phyloP scores from a whole-genome alignment of 2,797 vertebrate genomes.

The Crenuchus spilurus region DNA sequence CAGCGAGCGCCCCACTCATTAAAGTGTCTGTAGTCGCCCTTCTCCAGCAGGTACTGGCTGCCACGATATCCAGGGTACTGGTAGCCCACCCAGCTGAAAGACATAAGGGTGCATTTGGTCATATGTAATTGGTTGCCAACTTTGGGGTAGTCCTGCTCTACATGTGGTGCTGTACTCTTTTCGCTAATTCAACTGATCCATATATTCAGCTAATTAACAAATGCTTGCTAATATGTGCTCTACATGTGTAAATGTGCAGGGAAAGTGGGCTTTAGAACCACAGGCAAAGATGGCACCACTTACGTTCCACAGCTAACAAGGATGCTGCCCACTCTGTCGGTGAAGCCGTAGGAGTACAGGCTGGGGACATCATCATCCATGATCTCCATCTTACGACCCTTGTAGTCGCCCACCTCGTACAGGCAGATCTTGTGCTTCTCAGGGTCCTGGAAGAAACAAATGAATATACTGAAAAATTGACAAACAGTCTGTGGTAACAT shows the following conservation, averaged over 20 bases:
- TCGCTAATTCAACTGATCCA: no score
- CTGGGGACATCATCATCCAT: constrained; percentile 85
- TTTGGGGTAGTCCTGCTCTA: no score
- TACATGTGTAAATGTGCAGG: no score
- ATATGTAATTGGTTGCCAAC: background rate
- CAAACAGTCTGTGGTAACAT: no score
- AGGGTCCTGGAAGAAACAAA: constrained; percentile 81
- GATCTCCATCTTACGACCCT: constrained; percentile 88
- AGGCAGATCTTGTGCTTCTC: constrained; percentile 88
- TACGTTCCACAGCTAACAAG: constrained; percentile 84
- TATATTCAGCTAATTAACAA: no score
- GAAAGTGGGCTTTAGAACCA: no score
- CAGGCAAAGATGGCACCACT: constrained; percentile 63
- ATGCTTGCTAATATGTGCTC: no score
- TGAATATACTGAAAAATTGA: no score
- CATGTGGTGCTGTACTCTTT: background rate
- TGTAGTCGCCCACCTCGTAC: constrained; percentile 83
- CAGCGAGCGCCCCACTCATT: constrained; percentile 79
- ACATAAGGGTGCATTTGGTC: background rate
- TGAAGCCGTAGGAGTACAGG: constrained; percentile 83
- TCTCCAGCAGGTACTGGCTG: constrained; percentile 85
- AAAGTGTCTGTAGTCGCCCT: constrained; percentile 84
- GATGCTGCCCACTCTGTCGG: constrained; percentile 83
- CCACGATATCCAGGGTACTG: constrained; percentile 85
- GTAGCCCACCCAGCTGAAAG: constrained; percentile 79